Base-by-base conservation (phyloP, 1,140 invertebrate genomes). In the Macrotrachela quadricornifera region DNA sequence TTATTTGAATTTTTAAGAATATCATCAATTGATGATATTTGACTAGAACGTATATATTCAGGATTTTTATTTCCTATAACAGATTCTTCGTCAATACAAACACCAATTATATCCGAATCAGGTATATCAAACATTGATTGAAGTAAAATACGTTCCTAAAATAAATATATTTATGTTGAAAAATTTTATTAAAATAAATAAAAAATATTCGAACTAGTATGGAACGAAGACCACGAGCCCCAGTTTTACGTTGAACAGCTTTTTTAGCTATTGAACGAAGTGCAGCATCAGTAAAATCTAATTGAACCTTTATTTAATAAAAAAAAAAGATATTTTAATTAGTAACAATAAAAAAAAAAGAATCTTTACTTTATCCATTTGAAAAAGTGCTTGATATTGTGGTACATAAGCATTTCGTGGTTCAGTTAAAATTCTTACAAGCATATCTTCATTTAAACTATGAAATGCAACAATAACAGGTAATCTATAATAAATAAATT, bases 111-210 rank as follows among this genome's bases (percentile, higher is more conserved):
- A 67, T 90, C 82, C 1, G 84, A 87, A 40, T 87, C 87, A 40
- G 91, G 92, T 52, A 94, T 84, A 64, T 94, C 88, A 72, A 92
- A 97, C 87, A 95, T 95, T 40, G 90, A 79, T 62, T 96, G 87
- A 54, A 95, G 71, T 16, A 97, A 71, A 48, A 92, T 73, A 43
- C 77, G 80, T 71, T 94, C 88, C 78, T 85, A 46, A 38, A 10
- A n/a, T n/a, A 55, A 56, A 59, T 57, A 17, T 9, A 17, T 46
- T 46, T 46, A 13, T 4, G n/a, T 11, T 15, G 10, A 46, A 15
- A 21, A 21, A 46, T 11, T 2, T 13, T 6, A 16, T 13, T 10
- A 14, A 16, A 15, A 16, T 13, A n/a, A 15, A 18, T 1, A 45
- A 12, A n/a, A 42, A n/a, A 21, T 30, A 15, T 37, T 46, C 64